Evolutionary conservation across 1,140 invertebrate species (phyloP).

Genomic region (Bombus sylvicola): DNA sequence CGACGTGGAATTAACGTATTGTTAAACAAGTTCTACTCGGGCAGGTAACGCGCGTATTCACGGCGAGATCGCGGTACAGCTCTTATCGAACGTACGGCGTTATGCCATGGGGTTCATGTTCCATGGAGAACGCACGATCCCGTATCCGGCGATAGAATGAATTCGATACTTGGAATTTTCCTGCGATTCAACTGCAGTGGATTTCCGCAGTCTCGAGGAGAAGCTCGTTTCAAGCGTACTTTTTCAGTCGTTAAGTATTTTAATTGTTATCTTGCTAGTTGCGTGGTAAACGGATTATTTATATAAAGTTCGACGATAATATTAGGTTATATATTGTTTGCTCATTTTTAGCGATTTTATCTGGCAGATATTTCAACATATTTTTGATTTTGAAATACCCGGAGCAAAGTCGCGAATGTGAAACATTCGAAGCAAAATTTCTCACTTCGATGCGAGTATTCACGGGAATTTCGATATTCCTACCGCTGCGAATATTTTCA

Average conservation of each 20-base stretch:
- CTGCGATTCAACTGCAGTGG: not conserved
- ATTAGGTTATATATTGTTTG: too few species aligned
- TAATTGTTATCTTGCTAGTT: not conserved
- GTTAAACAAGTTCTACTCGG: constrained; percentile 49
- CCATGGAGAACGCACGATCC: not conserved
- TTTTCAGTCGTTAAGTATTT: not conserved
- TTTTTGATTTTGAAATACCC: not conserved
- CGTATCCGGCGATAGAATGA: not conserved
- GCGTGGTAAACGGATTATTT: not conserved
- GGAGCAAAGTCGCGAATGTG: not conserved
- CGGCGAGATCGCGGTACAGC: constrained; percentile 8
- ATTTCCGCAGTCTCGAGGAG: not conserved
- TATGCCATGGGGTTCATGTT: constrained; percentile 6
- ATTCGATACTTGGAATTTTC: constrained; percentile 34
- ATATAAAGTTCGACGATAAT: too few species aligned
- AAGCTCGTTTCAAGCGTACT: too few species aligned
- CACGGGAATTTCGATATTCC: not conserved
- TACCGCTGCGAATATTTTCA: not conserved
- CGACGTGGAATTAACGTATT: constrained; percentile 55
- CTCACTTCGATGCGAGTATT: not conserved
- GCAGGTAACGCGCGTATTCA: constrained; percentile 30
- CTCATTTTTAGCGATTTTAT: too few species aligned
- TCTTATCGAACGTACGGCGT: constrained; percentile 41
- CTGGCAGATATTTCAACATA: too few species aligned
- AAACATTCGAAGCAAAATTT: not conserved